A percentile compares a stretch with the other conserved stretches of the same genome.
Conservation (phyloP, 1,140 invertebrate genomes). For the Sarcophaga peregrina region DNA sequence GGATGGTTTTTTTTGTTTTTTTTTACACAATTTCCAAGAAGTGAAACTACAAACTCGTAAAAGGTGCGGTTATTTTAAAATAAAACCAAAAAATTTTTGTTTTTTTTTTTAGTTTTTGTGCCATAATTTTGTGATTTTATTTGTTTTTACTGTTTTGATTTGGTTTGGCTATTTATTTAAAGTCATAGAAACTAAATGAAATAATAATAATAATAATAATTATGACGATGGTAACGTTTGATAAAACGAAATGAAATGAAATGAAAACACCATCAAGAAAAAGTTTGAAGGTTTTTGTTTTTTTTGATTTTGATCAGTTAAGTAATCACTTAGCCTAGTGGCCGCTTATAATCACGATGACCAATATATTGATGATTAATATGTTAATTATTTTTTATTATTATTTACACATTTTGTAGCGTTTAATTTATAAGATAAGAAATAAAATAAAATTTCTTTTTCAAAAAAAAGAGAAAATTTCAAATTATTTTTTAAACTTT, state of each 20-base stretch:
- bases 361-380: slow-evolving; percentile 29
- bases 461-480: too few species aligned
- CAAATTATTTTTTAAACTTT: too few species aligned
- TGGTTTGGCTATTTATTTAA: background rate
- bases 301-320: background rate
- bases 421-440: slow-evolving; percentile 9
- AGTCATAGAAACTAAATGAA: background rate
- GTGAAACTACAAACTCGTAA: slow-evolving; percentile 1
- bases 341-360: background rate
- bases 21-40: slow-evolving; percentile 6
- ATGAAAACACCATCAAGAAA: background rate
- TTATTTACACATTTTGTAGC: background rate
- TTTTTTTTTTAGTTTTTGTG: too few species aligned
- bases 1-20: background rate
- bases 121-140: background rate
- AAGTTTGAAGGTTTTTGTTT: background rate
- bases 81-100: background rate
- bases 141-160: background rate
- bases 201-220: slow-evolving; percentile 10
- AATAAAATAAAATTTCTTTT: too few species aligned
- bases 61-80: slow-evolving; percentile 1
- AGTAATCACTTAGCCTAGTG: background rate
- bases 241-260: background rate
- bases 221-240: background rate
- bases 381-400: background rate